A percentile compares a stretch with the other conserved stretches of the same genome.
These are phyloP conservation scores for Oceanodroma leucorhoa DNA, from an alignment of 2,797 vertebrate species.

Conservation along the genomic window DNA sequence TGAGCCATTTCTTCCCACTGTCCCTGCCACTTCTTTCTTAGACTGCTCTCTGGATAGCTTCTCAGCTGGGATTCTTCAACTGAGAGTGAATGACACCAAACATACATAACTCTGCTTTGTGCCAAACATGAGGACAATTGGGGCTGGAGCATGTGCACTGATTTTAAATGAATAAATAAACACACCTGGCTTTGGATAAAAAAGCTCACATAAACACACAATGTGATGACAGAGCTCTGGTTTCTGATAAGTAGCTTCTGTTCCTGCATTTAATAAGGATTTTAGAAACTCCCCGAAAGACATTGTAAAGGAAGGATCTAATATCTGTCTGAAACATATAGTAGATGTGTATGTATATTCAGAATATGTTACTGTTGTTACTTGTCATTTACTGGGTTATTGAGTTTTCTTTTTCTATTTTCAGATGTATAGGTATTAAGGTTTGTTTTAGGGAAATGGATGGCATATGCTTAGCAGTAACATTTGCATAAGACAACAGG, in stretches of 20 bases:
- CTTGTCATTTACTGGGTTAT: not conserved
- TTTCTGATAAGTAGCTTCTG: not conserved
- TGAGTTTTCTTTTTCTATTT: not conserved
- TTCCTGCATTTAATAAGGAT: not conserved
- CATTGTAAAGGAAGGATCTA: not conserved
- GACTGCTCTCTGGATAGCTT: not conserved
- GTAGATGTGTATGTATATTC: not conserved
- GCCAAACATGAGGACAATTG: accelerated
- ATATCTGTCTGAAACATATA: not conserved
- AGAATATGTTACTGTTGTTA: not conserved
- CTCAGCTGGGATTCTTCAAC: not conserved
- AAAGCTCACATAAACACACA: not conserved
- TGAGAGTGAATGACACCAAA: not conserved
- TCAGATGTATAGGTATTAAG: not conserved
- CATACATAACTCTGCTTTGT: not conserved
- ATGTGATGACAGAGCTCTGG: not conserved
- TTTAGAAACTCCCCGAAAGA: not conserved
- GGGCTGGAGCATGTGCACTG: not conserved
- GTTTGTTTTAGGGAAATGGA: not conserved
- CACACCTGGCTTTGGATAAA: not conserved
- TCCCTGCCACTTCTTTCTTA: not conserved
- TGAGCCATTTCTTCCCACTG: not conserved
- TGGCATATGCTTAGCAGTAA: not conserved
- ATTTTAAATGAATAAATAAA: not conserved
- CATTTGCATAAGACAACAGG: not conserved